Percentiles rank a stretch among this genome's conserved stretches.
phyloP scores from a whole-genome alignment of 2,888 invertebrate genomes.

The Drosophila pseudotalamancana region DNA sequence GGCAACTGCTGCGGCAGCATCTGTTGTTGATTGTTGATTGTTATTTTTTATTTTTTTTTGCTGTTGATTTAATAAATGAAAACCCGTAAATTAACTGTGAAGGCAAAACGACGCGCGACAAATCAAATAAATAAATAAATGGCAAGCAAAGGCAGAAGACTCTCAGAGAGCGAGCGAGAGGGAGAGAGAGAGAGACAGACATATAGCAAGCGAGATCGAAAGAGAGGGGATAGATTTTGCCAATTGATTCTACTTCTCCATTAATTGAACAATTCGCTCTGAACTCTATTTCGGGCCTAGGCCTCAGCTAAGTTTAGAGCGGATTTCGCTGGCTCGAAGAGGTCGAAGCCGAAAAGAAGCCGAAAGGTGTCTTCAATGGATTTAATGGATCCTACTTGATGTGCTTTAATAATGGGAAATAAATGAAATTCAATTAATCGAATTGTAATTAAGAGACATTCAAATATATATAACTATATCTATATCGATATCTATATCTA shows the following conservation, averaged over 20 bases:
- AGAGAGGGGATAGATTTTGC: conserved; percentile 16
- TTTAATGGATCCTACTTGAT: neutral
- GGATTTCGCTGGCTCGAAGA: conserved; percentile 11
- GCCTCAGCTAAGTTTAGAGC: conserved; percentile 20
- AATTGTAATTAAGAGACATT: no score
- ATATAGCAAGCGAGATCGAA: neutral
- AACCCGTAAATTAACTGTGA: conserved; percentile 75
- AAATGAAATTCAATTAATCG: no score
- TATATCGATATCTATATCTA: no score
- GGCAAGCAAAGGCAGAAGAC: conserved; percentile 50
- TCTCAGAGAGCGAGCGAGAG: conserved; percentile 2
- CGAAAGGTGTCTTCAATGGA: no score
- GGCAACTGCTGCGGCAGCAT: conserved; percentile 45
- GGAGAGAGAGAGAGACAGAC: neutral
- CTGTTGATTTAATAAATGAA: conserved; percentile 74
- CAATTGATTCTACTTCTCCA: conserved; percentile 38
- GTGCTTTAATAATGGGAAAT: neutral
- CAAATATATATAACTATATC: no score
- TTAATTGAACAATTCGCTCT: conserved; percentile 49
- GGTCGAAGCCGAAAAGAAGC: neutral
- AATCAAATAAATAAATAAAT: conserved; percentile 72
- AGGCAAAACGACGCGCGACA: conserved; percentile 75
- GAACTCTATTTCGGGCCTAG: conserved; percentile 45
- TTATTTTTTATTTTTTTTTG: conserved; percentile 45
- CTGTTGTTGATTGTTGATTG: conserved; percentile 68